Base-by-base conservation (phyloP, 2,113 vertebrate genomes). In the Heteronetta atricapilla region DNA sequence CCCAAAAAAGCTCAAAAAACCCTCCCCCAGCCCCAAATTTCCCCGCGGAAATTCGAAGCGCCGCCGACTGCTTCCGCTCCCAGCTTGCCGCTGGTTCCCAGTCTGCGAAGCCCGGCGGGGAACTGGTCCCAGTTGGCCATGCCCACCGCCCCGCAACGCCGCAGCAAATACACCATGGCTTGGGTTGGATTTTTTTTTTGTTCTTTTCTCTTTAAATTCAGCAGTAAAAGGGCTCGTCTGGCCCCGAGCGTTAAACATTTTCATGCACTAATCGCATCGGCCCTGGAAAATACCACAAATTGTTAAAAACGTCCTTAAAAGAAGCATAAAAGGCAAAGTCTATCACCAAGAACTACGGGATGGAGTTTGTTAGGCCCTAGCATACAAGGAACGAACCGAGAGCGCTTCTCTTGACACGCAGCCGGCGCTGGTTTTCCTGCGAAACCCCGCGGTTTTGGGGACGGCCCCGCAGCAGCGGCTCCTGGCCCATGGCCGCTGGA, bases 191-290 rank as follows among this genome's bases (percentile, higher is more conserved):
- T 46, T 46, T 46, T 48, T 31, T 31, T 22, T 15, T 22, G 21
- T 11, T 15, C 44, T 67, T 46, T 46, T 10, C 64, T 46, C 31
- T 96, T 95, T 60, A 42, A 74, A 81, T 53, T 86, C 83, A 63
- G 83, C 82, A 81, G 70, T 44, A 86, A 93, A 48, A 6, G 63
- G 89, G 63, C 69, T 82, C 55, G 4, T 8, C 52, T 74, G 75
- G 96, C 96, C 77, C n/a, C 62, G 82, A 93, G 72, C 82, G 72
- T 69, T 70, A 95, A 77, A 97, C 98, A 98, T 97, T 98, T 97
- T 98, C 98, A 99, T 99, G 98, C 98, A 99, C 98, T 98, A 98
- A 97, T 85, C 97, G 97, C 97, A 96, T 96, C 95, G 96, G 97
- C 97, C 88, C 98, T 97, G 90, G 82, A 96, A 97, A 97, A 95